Conservation (phyloP, 2,113 vertebrate species). For the Ploceus nigricollis region DNA sequence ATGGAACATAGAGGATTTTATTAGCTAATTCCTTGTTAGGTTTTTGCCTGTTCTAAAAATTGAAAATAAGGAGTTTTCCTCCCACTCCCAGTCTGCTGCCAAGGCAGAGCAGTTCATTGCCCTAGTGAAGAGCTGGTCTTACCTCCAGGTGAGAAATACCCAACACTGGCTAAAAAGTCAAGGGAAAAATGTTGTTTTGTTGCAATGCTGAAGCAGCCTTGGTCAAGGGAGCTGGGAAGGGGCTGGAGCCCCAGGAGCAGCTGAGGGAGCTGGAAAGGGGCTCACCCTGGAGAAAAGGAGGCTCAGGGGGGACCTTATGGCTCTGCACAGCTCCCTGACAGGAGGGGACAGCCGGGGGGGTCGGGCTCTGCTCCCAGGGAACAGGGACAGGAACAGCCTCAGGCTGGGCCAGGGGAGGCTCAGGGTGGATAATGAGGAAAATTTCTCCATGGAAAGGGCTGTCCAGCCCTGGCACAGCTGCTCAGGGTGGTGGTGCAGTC, state of each 20-base stretch:
- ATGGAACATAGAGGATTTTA: background rate
- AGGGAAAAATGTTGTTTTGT: background rate
- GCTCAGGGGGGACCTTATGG: background rate
- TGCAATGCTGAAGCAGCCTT: background rate
- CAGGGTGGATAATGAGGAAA: accelerated
- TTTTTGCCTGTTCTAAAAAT: background rate
- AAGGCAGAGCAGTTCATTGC: background rate
- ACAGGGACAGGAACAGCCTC: background rate
- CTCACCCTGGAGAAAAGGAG: background rate
- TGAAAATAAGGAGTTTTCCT: background rate
- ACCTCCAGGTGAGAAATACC: background rate
- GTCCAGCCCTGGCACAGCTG: background rate
- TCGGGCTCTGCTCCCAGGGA: background rate
- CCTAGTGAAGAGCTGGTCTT: background rate
- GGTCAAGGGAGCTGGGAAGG: background rate
- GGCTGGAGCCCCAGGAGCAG: background rate
- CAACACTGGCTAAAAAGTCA: background rate
- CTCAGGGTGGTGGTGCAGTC: accelerated
- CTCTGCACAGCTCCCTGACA: background rate
- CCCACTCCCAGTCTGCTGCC: background rate
- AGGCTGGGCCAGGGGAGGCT: accelerated
- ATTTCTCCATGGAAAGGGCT: accelerated
- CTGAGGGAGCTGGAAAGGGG: background rate
- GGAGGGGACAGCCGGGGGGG: background rate
- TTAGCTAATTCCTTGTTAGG: background rate